Evolutionary conservation across 1,140 invertebrate genomes (phyloP).

Genomic region (Hydropsyche tenuis): DNA sequence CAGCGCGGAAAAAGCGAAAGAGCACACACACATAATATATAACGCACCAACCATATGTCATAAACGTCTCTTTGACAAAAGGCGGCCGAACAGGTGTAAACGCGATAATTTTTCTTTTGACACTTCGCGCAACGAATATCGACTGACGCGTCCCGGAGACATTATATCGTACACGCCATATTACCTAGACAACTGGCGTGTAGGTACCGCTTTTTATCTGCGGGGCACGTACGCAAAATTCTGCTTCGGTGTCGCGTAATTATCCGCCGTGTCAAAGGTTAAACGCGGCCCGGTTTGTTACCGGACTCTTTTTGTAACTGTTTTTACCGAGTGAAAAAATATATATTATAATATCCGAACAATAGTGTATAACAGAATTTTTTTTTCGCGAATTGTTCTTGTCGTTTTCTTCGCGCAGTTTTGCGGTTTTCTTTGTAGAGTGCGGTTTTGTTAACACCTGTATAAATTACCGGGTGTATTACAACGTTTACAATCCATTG

Average conservation of each 20-base stretch:
- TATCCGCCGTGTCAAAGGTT: constrained; percentile 14
- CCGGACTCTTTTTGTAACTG: background rate
- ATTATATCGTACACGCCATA: too few relatives aligned
- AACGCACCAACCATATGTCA: too few relatives aligned
- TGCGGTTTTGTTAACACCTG: too few relatives aligned
- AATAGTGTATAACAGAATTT: too few relatives aligned
- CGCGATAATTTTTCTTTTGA: background rate
- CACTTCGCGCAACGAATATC: background rate
- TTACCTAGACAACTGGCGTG: too few relatives aligned
- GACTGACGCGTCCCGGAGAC: background rate
- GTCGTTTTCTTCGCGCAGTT: background rate
- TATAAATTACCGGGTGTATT: too few relatives aligned
- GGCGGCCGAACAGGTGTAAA: background rate
- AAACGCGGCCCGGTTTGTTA: background rate
- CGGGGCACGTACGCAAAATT: too few relatives aligned
- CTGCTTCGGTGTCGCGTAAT: background rate
- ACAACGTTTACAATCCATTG: too few relatives aligned
- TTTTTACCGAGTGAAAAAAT: background rate
- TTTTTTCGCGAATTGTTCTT: background rate
- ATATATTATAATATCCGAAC: background rate
- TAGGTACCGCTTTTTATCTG: too few relatives aligned
- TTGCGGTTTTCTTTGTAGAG: background rate
- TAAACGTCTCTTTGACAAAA: too few relatives aligned
- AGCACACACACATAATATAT: too few relatives aligned
- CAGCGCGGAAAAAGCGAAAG: too few relatives aligned